These are phyloP conservation scores for Gandaritis pyraliata DNA, from an alignment of 2,888 invertebrate species.

Conservation along the genomic window DNA sequence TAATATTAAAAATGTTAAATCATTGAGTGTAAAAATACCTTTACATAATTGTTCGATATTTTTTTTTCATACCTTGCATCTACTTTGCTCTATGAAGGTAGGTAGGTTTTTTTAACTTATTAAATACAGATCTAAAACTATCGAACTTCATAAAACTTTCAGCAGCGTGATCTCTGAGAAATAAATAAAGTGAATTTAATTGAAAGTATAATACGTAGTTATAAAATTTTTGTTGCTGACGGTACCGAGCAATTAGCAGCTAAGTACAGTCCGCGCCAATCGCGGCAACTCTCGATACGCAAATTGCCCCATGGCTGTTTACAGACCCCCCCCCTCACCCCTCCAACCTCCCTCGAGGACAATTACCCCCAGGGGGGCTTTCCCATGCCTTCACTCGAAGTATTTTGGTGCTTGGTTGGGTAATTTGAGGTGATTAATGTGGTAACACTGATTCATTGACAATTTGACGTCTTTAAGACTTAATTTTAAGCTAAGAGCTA, in stretches of 20 bases:
- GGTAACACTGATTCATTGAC: constrained; percentile 2
- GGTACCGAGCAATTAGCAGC: constrained; percentile 60
- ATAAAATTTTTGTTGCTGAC: constrained; percentile 44
- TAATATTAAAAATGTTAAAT: no score
- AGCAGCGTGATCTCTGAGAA: no score
- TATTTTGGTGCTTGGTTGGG: constrained; percentile 12
- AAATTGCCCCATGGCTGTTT: constrained; percentile 76
- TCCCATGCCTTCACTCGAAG: constrained; percentile 42
- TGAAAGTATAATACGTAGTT: no score
- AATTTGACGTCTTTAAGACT: background rate
- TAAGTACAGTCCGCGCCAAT: constrained; percentile 59
- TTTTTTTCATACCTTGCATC: no score
- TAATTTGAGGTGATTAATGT: constrained; percentile 21
- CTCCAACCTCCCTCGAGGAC: constrained; percentile 46
- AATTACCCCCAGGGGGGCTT: constrained; percentile 54
- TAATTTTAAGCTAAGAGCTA: background rate
- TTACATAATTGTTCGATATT: no score
- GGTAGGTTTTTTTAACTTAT: no score
- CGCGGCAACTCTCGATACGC: constrained; percentile 61
- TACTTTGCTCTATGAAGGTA: no score
- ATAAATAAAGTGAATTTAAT: no score
- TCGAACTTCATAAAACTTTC: no score
- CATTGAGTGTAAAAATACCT: no score
- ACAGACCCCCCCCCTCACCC: constrained; percentile 57
- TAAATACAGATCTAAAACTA: no score